These are phyloP conservation scores for Anguilla pacifica DNA, from an alignment of 2,797 vertebrate genomes.

Conservation along the genomic window DNA sequence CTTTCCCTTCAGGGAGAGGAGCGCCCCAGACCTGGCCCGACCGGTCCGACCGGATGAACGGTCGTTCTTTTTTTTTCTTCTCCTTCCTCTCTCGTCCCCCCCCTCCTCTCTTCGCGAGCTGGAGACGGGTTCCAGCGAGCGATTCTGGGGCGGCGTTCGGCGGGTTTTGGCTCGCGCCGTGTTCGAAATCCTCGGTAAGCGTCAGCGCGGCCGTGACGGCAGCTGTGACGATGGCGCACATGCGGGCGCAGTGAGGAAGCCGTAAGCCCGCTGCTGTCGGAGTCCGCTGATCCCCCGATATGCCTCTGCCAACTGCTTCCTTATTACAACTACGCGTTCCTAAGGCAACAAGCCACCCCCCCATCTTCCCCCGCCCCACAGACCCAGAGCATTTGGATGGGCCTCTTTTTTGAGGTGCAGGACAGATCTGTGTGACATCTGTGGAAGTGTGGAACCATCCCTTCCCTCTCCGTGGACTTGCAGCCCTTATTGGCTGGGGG, in stretches of 20 bases:
- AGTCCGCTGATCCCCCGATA: not conserved
- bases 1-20: not conserved
- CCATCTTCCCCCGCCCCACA: no score
- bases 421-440: no score
- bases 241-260: not conserved
- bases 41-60: not conserved
- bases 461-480: no score
- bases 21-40: not conserved
- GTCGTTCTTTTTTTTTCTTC: not conserved
- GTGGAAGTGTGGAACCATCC: no score
- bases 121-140: not conserved
- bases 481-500: no score
- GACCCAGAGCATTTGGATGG: no score
- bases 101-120: not conserved
- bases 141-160: not conserved
- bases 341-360: not conserved
- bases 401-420: no score
- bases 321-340: not conserved
- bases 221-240: not conserved
- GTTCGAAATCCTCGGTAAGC: not conserved
- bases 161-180: not conserved
- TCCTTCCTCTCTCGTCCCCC: conserved; percentile 1
- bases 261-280: not conserved
- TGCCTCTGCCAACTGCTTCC: not conserved
- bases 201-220: not conserved